Conservation (phyloP, 2,888 invertebrate genomes). For the Rapana venosa region DNA sequence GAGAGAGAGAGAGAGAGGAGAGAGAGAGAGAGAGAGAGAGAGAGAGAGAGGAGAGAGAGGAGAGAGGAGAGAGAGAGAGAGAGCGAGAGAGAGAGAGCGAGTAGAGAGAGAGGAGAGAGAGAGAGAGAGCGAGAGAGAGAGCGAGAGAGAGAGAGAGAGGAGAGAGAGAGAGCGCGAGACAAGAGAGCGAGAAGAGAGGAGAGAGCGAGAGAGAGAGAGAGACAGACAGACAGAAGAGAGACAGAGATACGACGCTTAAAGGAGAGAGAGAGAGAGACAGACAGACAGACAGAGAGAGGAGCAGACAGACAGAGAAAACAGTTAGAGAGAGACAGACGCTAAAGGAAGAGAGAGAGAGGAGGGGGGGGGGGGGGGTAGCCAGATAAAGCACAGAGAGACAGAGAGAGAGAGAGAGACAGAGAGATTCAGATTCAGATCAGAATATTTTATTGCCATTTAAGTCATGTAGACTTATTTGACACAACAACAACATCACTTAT, state of each 20-base stretch:
- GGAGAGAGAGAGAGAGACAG: too few relatives aligned
- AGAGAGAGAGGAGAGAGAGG: neutral
- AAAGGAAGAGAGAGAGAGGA: constrained; percentile 10
- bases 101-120: neutral
- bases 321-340: neutral
- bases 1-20: neutral
- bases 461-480: too few relatives aligned
- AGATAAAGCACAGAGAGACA: constrained; percentile 5
- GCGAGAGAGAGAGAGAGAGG: constrained; percentile 1
- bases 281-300: too few relatives aligned
- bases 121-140: neutral
- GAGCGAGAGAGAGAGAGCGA: neutral
- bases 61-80: neutral
- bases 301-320: neutral
- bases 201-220: too few relatives aligned
- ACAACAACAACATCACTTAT: too few relatives aligned
- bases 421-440: neutral
- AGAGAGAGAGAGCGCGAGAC: neutral
- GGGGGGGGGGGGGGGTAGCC: too few relatives aligned
- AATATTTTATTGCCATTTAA: neutral
- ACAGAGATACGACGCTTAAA: too few relatives aligned
- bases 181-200: too few relatives aligned
- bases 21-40: neutral
- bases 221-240: too few relatives aligned
- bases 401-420: too few relatives aligned